These are phyloP conservation scores for Nestor notabilis DNA, from an alignment of 2,113 vertebrate species.

Conservation along the genomic window DNA sequence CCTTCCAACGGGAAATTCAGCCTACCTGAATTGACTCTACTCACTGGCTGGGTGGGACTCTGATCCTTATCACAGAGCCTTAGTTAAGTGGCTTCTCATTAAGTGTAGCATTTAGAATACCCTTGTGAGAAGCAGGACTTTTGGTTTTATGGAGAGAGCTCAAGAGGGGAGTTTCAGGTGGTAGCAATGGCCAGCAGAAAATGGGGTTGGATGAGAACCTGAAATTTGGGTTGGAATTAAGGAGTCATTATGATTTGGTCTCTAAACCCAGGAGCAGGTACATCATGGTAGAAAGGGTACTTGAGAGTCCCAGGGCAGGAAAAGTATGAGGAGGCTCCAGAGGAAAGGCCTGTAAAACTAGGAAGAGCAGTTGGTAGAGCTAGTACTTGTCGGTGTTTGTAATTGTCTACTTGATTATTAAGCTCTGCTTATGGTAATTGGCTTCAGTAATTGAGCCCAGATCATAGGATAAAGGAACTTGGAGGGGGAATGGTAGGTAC, in stretches of 20 bases:
- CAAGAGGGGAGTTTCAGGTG: background rate
- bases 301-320: background rate
- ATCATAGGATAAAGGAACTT: background rate
- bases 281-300: background rate
- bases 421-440: background rate
- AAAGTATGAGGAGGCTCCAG: accelerated
- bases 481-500: background rate
- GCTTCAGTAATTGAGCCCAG: background rate
- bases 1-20: background rate
- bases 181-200: background rate
- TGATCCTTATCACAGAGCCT: background rate
- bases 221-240: background rate
- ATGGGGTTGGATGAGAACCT: background rate
- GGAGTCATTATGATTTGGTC: background rate
- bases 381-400: background rate
- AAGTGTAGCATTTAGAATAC: background rate
- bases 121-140: background rate
- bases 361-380: background rate
- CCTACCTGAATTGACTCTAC: background rate
- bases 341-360: background rate
- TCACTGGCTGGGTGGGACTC: background rate
- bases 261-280: background rate
- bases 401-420: background rate
- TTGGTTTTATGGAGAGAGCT: background rate
- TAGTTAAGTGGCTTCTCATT: background rate